phyloP scores from a whole-genome alignment of 2,113 vertebrate genomes.

The Rhinoptilus africanus region DNA sequence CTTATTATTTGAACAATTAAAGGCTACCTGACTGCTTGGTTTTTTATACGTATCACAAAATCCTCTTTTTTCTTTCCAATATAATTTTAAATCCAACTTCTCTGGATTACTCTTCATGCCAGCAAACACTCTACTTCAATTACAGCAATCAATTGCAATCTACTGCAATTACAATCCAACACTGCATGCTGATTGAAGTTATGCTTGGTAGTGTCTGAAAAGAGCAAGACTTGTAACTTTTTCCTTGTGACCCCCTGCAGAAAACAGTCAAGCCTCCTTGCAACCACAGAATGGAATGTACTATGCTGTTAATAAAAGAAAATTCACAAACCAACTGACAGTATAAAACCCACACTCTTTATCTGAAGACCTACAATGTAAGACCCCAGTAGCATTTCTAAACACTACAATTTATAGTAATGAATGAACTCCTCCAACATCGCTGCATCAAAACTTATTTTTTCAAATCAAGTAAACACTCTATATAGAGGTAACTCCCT shows the following conservation, averaged over 20 bases:
- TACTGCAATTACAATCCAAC: neutral
- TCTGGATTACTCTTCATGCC: neutral
- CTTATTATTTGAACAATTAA: neutral
- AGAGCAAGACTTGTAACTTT: neutral
- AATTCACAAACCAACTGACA: neutral
- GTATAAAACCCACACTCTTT: rapidly evolving
- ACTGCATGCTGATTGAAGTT: neutral
- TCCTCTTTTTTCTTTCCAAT: neutral
- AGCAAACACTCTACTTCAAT: neutral
- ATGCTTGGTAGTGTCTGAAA: neutral
- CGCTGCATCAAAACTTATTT: neutral
- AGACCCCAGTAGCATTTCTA: neutral
- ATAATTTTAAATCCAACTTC: neutral
- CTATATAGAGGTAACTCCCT: neutral
- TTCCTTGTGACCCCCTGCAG: neutral
- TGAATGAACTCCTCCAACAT: neutral
- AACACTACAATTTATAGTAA: neutral
- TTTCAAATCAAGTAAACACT: neutral
- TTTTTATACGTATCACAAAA: neutral
- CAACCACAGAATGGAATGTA: neutral
- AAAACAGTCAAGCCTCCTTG: neutral
- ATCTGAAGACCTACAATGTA: neutral
- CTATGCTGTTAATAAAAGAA: neutral
- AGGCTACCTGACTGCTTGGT: neutral
- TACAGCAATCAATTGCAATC: neutral